Base-by-base conservation (phyloP, 1,140 invertebrate genomes). In the Drosophila grimshawi region DNA sequence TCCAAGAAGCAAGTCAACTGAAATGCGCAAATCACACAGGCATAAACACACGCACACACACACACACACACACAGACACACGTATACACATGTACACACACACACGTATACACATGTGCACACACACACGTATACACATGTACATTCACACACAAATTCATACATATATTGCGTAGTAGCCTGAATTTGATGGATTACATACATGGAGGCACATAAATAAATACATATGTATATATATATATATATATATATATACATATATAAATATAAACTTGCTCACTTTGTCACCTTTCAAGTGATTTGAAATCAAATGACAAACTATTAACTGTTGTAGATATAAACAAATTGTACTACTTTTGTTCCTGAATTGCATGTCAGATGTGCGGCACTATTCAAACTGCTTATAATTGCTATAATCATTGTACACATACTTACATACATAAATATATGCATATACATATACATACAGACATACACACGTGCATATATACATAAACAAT, bases 351-450 rank as follows among this genome's bases (percentile, higher is more conserved):
- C 7, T 35, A 35, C 33, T 48, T 60, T 48, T 48, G 57, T 11
- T 29, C 10, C 19, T 48, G 19, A 30, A 48, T 37, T 8, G 32
- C 30, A 48, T 43, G 41, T 33, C 30, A 60, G 32, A 59, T 57
- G 27, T 5, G 29, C 27, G 29, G 43, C 41, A 59, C 32, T 46
- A 41, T 59, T n/a, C 56, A 46, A 59, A 59, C 43, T 60, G n/a
- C 56, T 33, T 35, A 46, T 60, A 60, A 57, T 55, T 64, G 49
- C 39, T 43, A 8, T 39, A 48, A 62, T 49, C 35, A 37, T 3
- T 61, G 10, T 19, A 48, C 32, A 48, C 32, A 19, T 61, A 33
- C 32, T 48, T 33, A 19, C 35, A 3, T 46, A 35, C 7, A 3
- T 46, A 45, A 5, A 5, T 45, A 33, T 7, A 30, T 48, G 19